A percentile compares a stretch with the other conserved stretches of the same genome.
Conservation (phyloP, 2,113 vertebrate species). For the Cottus gobio region DNA sequence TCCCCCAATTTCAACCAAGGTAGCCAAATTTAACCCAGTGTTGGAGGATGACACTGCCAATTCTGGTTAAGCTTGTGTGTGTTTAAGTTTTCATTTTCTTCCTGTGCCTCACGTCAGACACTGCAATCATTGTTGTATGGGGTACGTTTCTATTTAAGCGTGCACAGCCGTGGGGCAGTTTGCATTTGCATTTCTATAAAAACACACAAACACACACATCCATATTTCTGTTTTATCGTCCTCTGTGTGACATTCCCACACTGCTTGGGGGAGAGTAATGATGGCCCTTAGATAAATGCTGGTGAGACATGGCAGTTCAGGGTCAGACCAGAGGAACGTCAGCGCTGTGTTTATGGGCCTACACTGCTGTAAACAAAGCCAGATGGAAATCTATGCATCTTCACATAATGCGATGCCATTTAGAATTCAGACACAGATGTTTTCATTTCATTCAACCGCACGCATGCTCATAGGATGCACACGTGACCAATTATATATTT, state of each 20-base stretch:
- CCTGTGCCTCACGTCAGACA: slow-evolving; percentile 74
- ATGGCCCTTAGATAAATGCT: slow-evolving; percentile 76
- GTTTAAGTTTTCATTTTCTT: slow-evolving; percentile 73
- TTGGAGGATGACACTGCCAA: slow-evolving; percentile 74
- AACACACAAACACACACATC: slow-evolving; percentile 66
- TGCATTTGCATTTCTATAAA: slow-evolving; percentile 78
- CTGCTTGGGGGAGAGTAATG: slow-evolving; percentile 78
- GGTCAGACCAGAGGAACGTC: slow-evolving; percentile 74
- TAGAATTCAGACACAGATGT: slow-evolving; percentile 52
- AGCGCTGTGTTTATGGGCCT: slow-evolving; percentile 70
- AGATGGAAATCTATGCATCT: slow-evolving; percentile 75
- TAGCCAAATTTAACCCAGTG: slow-evolving; percentile 74
- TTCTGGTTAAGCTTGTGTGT: slow-evolving; percentile 73
- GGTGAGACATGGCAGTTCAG: slow-evolving; percentile 75
- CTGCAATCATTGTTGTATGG: slow-evolving; percentile 79
- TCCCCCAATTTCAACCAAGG: slow-evolving; percentile 70
- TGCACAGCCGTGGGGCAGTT: slow-evolving; percentile 53
- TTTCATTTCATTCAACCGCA: slow-evolving; percentile 49
- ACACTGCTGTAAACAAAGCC: slow-evolving; percentile 67
- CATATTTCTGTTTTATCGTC: slow-evolving; percentile 79
- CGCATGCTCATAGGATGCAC: background rate
- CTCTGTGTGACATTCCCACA: slow-evolving; percentile 75
- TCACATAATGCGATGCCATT: slow-evolving; percentile 52
- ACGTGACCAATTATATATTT: slow-evolving; percentile 12
- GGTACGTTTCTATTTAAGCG: slow-evolving; percentile 69